Base-by-base conservation (phyloP, 1,140 invertebrate genomes). In the Bombyx mandarina region DNA sequence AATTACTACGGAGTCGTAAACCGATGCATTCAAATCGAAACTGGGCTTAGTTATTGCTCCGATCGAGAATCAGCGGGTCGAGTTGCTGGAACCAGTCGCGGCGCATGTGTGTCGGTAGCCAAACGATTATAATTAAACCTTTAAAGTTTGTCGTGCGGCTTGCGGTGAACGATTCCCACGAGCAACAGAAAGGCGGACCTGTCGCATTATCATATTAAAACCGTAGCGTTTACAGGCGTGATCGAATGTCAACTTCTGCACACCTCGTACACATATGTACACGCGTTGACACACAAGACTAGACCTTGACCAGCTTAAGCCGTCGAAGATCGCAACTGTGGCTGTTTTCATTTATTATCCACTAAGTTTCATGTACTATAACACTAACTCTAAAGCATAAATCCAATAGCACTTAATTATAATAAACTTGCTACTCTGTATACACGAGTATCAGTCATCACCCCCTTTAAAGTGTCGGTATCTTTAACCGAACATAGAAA, bases 131-230 rank as follows among this genome's bases (percentile, higher is more conserved):
- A 62, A 64, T 67, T 63, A 64, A 65, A 63, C 52, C 60, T 59
- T 60, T 63, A 55, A 56, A 61, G 58, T 61, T 59, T 63, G 58
- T 63, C 58, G 51, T 60, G 54, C 51, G 55, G 47, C 59, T 46
- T 57, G 65, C 62, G 57, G 59, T 58, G 54, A 61, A 45, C 47
- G 54, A 62, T 68, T 65, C 66, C 61, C 66, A 69, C 66, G 58
- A 61, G 56, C 56, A 52, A 52, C 56, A 52, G 60, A 55, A 58
- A 61, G 46, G 53, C 50, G 48, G 50, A 63, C 64, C 55, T 66
- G 64, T 69, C 59, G 49, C 55, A 66, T 69, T 66, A 66, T 59
- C 63, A 68, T 68, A 67, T 62, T 63, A 65, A 65, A 56, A 60
- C 57, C 52, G 54, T 35, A 65, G 53, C 61, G 58, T 59, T 54